Conservation (phyloP, 1,140 invertebrate genomes). For the Solenopsis fugax region DNA sequence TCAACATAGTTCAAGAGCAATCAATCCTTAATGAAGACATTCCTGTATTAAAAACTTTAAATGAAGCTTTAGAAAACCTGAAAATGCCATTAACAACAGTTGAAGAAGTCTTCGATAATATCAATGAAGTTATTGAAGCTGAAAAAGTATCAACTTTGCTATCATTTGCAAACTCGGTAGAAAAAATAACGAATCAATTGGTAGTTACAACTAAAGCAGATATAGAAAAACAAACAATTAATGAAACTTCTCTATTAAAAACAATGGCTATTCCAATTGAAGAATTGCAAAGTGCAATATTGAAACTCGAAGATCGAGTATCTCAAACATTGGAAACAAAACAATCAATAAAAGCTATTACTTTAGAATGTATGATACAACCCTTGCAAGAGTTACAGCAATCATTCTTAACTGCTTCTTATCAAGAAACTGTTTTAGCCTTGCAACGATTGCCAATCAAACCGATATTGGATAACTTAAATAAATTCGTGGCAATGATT, state of each 20-base stretch:
- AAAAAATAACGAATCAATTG: conserved; percentile 48
- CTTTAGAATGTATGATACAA: conserved; percentile 58
- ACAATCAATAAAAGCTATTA: conserved; percentile 16
- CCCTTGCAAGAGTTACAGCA: conserved; percentile 65
- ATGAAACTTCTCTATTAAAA: conserved; percentile 43
- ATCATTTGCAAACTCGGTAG: conserved; percentile 52
- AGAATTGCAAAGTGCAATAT: conserved; percentile 56
- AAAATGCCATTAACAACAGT: conserved; percentile 53
- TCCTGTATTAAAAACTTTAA: not conserved
- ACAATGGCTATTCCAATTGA: conserved; percentile 47
- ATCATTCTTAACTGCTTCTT: conserved; percentile 43
- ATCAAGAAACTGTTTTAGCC: not conserved
- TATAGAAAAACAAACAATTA: conserved; percentile 24
- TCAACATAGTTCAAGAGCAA: conserved; percentile 57
- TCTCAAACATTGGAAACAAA: conserved; percentile 17
- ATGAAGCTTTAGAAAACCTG: conserved; percentile 36
- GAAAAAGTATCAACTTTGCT: conserved; percentile 54
- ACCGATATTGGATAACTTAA: conserved; percentile 51
- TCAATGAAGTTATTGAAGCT: conserved; percentile 35
- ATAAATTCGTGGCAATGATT: conserved; percentile 39
- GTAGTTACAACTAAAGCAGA: conserved; percentile 5
- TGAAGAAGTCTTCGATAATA: conserved; percentile 53
- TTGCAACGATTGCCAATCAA: conserved; percentile 59
- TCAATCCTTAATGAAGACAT: not conserved
- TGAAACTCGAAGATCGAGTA: conserved; percentile 37